Evolutionary conservation across 2,113 vertebrate species (phyloP), one percentile per base, ranked within the genome.

Genomic region (Pangasianodon hypophthalmus): DNA sequence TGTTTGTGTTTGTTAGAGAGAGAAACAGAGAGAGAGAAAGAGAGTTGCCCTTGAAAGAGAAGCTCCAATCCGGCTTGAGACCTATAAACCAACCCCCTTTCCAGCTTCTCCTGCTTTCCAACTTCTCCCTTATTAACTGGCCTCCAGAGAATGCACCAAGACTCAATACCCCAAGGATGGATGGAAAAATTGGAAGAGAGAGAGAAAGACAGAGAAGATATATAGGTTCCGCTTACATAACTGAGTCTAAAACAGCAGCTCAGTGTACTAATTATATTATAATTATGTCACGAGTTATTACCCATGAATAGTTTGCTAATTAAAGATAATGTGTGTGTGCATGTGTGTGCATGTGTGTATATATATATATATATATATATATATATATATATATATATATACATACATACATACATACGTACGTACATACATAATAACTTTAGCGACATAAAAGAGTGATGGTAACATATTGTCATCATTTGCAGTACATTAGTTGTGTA

Each of bases 41-140:
- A 93, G 92, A 94, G 92, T 94, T 92, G 94, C 94, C 94, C 94
- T 95, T 96, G 95, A 96, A 94, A 92, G 93, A 93, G 93, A 94
- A 95, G 95, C 93, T 94, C 80, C 87, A 91, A 91, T 90, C 83
- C 77, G 46, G 46, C 67, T 67, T 52, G 89, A 88, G 92, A 92
- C 92, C 89, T 88, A 88, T 73, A 82, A 88, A 84, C 80, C 80
- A 84, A 88, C 91, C 80, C 90, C 93, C 82, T 91, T 92, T 87
- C 90, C 90, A 93, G 91, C 93, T 85, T 93, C 91, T 89, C 92
- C 94, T 93, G 94, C 93, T 93, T 94, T 92, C 90, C 92, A 94
- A 83, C 87, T 52, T 93, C 94, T 94, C 93, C 95, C 94, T 95
- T 94, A 94, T 84, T 92, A 95, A 96, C 95, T 95, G 94, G 95